Percentiles rank a stretch among this genome's conserved stretches.
Evolutionary conservation across 2,888 invertebrate genomes (phyloP).

Genomic region (Drosophila anceps): DNA sequence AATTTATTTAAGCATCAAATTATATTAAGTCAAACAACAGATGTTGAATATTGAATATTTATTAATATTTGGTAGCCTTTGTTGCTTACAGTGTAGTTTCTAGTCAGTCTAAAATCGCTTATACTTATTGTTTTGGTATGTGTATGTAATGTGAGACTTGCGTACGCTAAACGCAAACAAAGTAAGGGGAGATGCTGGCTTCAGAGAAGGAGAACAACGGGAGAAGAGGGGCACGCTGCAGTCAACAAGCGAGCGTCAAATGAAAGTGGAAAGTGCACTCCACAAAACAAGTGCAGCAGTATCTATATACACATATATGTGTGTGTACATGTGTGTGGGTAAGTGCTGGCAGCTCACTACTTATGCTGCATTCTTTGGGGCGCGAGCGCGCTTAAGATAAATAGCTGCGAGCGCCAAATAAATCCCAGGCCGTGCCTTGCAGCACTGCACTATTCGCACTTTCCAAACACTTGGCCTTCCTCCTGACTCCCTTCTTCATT

Average conservation of each 20-base stretch:
- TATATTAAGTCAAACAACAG: not conserved
- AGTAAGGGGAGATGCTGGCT: constrained; percentile 52
- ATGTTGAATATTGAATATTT: not conserved
- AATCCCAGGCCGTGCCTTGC: constrained; percentile 32
- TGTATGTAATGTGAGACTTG: constrained; percentile 62
- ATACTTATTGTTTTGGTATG: constrained; percentile 7
- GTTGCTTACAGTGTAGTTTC: not conserved
- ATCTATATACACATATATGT: not conserved
- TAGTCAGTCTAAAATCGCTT: not conserved
- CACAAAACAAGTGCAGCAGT: constrained; percentile 41
- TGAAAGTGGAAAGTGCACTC: constrained; percentile 80
- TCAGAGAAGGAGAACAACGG: not conserved
- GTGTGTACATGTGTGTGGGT: constrained; percentile 16
- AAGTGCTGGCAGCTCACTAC: constrained; percentile 48
- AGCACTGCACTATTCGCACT: constrained; percentile 16
- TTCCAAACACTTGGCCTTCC: not conserved
- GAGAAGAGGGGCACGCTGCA: constrained; percentile 41
- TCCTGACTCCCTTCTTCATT: not conserved
- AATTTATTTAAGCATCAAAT: not conserved
- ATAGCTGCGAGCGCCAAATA: constrained; percentile 66
- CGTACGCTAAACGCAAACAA: constrained; percentile 73
- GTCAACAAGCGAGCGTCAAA: constrained; percentile 76
- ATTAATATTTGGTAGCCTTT: not conserved
- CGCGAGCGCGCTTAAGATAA: constrained; percentile 68
- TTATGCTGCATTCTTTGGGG: constrained; percentile 67